These are phyloP conservation scores for Hoplostethus atlanticus DNA, from an alignment of 2,797 vertebrate genomes.

Conservation along the genomic window DNA sequence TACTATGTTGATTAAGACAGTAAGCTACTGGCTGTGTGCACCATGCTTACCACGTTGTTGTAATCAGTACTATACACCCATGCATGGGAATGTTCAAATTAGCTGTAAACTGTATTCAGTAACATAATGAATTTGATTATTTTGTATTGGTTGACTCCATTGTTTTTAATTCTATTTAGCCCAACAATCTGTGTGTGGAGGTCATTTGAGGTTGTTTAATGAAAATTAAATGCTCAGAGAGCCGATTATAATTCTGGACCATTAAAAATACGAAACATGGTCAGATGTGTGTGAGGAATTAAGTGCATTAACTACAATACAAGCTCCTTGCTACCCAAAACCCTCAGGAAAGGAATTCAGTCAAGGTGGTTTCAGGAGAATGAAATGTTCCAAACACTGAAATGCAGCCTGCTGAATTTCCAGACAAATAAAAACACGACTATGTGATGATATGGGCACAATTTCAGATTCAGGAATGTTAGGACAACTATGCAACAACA, in stretches of 20 bases:
- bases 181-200: constrained; percentile 9
- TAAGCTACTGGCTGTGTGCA: constrained; percentile 9
- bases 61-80: constrained; percentile 32
- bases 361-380: too few species aligned
- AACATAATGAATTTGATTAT: constrained; percentile 37
- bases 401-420: not conserved
- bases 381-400: not conserved
- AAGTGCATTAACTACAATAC: not conserved
- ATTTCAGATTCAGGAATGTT: too few species aligned
- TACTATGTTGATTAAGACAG: not conserved
- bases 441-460: too few species aligned
- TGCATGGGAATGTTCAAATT: constrained; percentile 35
- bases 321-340: not conserved
- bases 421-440: not conserved
- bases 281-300: not conserved
- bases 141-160: constrained; percentile 31
- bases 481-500: too few species aligned
- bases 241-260: constrained; percentile 3
- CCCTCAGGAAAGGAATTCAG: not conserved
- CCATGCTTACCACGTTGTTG: constrained; percentile 33
- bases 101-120: constrained; percentile 8
- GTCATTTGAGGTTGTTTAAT: constrained; percentile 34
- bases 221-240: not conserved
- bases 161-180: constrained; percentile 37
- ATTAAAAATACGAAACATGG: not conserved